These are phyloP conservation scores for Globodera ellingtonae DNA, from an alignment of 1,140 invertebrate genomes.

Conservation along the genomic window DNA sequence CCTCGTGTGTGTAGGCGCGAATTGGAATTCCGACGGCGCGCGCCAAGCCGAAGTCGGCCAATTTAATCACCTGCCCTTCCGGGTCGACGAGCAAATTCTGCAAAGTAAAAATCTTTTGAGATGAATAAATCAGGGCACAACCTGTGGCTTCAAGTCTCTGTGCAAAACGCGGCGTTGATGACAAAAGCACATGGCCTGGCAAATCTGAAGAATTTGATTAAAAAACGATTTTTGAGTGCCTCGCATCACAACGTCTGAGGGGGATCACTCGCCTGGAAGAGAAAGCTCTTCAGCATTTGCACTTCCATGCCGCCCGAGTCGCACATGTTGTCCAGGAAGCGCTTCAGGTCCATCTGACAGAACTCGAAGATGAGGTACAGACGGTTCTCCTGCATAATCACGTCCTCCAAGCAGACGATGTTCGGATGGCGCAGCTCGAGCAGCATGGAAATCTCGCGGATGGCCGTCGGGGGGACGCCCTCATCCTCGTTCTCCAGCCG, in stretches of 20 bases:
- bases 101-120: background rate
- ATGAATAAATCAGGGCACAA: background rate
- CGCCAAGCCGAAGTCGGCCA: conserved; percentile 97
- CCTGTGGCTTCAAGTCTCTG: conserved; percentile 93
- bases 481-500: conserved; percentile 86
- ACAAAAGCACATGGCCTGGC: conserved; percentile 90
- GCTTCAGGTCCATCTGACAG: conserved; percentile 95
- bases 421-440: conserved; percentile 89
- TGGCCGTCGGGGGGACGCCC: conserved; percentile 89
- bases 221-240: background rate
- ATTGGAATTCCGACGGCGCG: conserved; percentile 88
- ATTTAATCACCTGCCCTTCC: conserved; percentile 84
- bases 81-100: conserved; percentile 84
- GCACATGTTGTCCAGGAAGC: conserved; percentile 87
- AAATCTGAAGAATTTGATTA: conserved; percentile 75
- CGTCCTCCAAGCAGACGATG: conserved; percentile 86
- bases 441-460: conserved; percentile 87
- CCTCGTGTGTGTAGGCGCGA: conserved; percentile 93
- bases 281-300: conserved; percentile 48
- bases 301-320: conserved; percentile 45
- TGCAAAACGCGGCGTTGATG: conserved; percentile 90
- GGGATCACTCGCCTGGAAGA: conserved; percentile 74
- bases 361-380: conserved; percentile 96
- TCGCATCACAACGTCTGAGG: background rate
- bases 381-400: conserved; percentile 75